These are phyloP conservation scores for Tholera decimalis DNA, from an alignment of 2,888 invertebrate genomes.

Conservation along the genomic window DNA sequence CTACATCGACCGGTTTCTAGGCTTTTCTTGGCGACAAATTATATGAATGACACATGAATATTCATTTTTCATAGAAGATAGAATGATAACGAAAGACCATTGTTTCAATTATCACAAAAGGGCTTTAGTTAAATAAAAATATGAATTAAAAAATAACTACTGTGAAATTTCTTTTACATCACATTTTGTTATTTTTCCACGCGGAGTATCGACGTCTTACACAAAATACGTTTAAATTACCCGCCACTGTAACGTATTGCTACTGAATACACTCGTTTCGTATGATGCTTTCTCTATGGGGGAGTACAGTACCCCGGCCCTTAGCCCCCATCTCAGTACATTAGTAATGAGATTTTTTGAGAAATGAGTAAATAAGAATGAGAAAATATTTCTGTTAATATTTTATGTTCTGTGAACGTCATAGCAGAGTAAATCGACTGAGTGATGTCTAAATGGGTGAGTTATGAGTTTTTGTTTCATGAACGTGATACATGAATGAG, in stretches of 20 bases:
- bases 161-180: neutral
- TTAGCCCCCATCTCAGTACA: conserved; percentile 11
- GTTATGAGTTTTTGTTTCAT: neutral
- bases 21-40: no score
- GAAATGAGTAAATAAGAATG: conserved; percentile 25
- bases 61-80: no score
- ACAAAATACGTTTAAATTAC: conserved; percentile 42
- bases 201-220: neutral
- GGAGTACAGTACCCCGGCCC: conserved; percentile 6
- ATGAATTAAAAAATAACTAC: no score
- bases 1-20: no score
- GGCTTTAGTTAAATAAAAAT: neutral
- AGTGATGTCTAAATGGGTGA: conserved; percentile 8
- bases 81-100: no score
- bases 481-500: conserved; percentile 5
- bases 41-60: no score
- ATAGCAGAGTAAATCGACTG: neutral
- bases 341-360: conserved; percentile 46
- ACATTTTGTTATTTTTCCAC: neutral
- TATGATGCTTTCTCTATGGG: conserved; percentile 16
- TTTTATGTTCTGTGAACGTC: conserved; percentile 14
- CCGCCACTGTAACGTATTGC: conserved; percentile 17
- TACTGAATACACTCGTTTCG: conserved; percentile 37
- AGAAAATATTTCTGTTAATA: conserved; percentile 31
- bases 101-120: neutral